phyloP scores from a whole-genome alignment of 2,113 vertebrate species.

The Rhea pennata region DNA sequence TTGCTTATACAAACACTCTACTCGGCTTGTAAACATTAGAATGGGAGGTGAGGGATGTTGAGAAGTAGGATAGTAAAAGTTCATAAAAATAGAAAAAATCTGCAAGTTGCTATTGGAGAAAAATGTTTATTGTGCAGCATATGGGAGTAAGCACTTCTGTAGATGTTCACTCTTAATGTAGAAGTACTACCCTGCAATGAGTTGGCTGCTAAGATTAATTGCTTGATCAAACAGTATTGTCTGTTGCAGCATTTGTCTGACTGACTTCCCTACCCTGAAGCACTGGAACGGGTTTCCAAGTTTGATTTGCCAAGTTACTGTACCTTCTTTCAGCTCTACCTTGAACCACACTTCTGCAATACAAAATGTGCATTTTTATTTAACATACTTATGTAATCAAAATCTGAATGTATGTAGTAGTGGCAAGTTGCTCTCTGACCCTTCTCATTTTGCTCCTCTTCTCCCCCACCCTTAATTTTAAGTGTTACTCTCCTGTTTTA shows the following conservation, averaged over 20 bases:
- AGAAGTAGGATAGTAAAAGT: neutral
- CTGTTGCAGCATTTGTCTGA: neutral
- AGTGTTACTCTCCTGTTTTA: neutral
- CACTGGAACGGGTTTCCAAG: neutral
- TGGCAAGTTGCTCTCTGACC: neutral
- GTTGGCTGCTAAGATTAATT: neutral
- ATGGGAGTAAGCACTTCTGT: neutral
- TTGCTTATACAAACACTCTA: neutral
- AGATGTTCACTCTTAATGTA: neutral
- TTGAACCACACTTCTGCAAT: neutral
- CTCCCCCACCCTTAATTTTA: neutral
- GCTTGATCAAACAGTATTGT: neutral
- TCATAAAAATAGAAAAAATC: neutral
- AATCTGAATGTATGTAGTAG: neutral
- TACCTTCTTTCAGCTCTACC: neutral
- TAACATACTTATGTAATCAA: neutral
- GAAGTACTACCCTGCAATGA: neutral
- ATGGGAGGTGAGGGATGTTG: slow-evolving; percentile 35
- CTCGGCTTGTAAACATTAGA: slow-evolving; percentile 42
- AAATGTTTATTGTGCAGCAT: neutral
- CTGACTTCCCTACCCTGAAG: neutral
- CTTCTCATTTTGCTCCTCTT: neutral
- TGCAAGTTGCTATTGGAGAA: neutral
- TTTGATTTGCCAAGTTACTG: neutral
- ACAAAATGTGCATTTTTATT: neutral